These are phyloP conservation scores for Actinia equina DNA, from an alignment of 64 coral and sea anemone species.

Conservation along the genomic window DNA sequence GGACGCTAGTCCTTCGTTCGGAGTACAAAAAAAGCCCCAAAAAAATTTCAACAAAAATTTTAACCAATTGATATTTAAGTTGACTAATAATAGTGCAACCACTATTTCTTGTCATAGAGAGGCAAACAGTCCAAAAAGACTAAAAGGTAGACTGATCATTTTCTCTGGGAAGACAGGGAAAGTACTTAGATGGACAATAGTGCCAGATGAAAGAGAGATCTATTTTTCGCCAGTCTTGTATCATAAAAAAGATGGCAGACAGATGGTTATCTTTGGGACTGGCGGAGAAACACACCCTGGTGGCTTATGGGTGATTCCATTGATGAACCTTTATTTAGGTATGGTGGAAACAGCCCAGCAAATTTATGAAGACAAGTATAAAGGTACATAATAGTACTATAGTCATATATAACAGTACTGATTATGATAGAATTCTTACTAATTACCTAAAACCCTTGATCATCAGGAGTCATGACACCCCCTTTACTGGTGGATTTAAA, in stretches of 20 bases:
- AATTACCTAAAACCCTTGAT: neutral
- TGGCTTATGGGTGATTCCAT: constrained; percentile 72
- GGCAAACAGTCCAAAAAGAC: constrained; percentile 65
- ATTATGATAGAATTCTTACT: neutral
- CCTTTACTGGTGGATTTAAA: constrained; percentile 93
- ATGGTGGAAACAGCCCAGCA: constrained; percentile 64
- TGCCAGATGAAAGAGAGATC: constrained; percentile 85
- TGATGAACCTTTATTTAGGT: constrained; percentile 78
- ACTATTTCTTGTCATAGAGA: constrained; percentile 45
- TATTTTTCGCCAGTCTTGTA: constrained; percentile 94
- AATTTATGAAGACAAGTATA: constrained; percentile 91
- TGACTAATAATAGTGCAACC: too few species aligned
- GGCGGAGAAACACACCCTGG: constrained; percentile 95
- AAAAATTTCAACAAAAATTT: too few species aligned
- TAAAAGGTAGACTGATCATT: constrained; percentile 77
- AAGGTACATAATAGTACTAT: constrained; percentile 48
- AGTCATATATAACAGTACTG: too few species aligned
- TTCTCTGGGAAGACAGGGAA: constrained; percentile 92
- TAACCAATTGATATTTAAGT: too few species aligned
- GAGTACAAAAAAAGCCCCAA: too few species aligned
- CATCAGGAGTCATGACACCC: constrained; percentile 86
- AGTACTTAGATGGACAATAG: constrained; percentile 75
- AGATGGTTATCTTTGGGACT: constrained; percentile 92
- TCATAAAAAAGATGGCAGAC: constrained; percentile 73
- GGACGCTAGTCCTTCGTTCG: too few species aligned